Base-by-base conservation (phyloP, 2,888 invertebrate species). In the Lochmaea crataegi region DNA sequence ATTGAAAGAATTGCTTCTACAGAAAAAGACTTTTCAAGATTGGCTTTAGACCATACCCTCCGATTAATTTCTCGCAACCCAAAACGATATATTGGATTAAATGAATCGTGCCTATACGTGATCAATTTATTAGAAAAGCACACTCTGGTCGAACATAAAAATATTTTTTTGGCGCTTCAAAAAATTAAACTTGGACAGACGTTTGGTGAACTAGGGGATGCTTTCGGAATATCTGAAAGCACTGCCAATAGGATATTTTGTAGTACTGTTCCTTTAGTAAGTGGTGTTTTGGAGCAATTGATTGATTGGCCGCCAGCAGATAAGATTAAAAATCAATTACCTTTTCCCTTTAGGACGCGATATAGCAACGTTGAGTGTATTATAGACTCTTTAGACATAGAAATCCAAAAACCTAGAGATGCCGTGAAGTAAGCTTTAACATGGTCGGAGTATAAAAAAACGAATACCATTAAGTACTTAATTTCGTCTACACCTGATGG, bases 361-460 rank as follows among this genome's bases (percentile, higher is more conserved):
- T 51, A 51, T 11, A 6, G 1, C 14, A 51, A 51, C 9, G n/a
- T 51, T 11, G 2, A 51, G 6, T 3, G 6, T 6, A 76, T 76
- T 14, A 76, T 76, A 41, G 74, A 76, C 58, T 72, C 73, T 32
- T 56, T 75, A 22, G 75, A 73, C 58, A 75, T 73, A 48, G 65
- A 71, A 22, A 68, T 75, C 18, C 63, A 72, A 69, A 76, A 76
- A 18, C 76, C 76, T n/a, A 58, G 56, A 51, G 65, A 71, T 6
- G 68, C 75, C 22, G 32, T 70, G 2, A 60, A 73, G 38, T 73
- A 76, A 69, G 58, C 75, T 16, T 56, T 73, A 12, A 72, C 69
- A 10, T 75, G 75, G 75, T 75, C 76, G n/a, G 64, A 76, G 7
- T 71, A 73, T 16, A 75, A 76, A 64, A 74, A 74, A 51, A 32